These are phyloP conservation scores for Zosterops pallidus DNA, from an alignment of 2,113 vertebrate species.

Conservation along the genomic window DNA sequence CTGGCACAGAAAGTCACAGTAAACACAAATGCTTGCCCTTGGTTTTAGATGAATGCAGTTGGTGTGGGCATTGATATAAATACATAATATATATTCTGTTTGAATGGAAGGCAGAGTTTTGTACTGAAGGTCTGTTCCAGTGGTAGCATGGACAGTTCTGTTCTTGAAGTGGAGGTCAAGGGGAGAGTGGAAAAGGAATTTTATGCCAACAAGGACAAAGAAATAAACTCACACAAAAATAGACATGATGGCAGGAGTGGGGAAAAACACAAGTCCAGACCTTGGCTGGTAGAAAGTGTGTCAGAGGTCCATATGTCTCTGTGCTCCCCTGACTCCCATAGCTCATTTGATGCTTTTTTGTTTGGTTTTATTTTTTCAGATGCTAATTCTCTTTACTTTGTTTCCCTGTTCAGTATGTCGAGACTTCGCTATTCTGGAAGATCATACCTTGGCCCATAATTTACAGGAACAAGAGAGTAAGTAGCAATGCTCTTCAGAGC, in stretches of 20 bases:
- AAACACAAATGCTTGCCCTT: not conserved
- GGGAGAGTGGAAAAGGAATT: not conserved
- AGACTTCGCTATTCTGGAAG: conserved; percentile 94
- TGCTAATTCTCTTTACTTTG: not conserved
- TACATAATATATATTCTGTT: not conserved
- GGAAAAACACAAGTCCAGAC: not conserved
- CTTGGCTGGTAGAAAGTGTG: not conserved
- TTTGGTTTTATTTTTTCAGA: not conserved
- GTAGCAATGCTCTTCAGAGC: conserved; percentile 44
- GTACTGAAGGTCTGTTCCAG: not conserved
- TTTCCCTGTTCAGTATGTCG: conserved; percentile 81
- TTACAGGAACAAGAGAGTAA: conserved; percentile 98
- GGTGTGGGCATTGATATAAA: not conserved
- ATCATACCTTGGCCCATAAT: conserved; percentile 93
- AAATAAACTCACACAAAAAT: not conserved
- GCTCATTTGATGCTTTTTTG: not conserved
- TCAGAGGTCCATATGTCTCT: not conserved
- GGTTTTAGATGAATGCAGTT: not conserved
- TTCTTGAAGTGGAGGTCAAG: not conserved
- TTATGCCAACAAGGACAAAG: not conserved
- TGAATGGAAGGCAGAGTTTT: not conserved
- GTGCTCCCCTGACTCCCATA: fast-evolving
- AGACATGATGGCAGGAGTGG: not conserved
- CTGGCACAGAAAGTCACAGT: not conserved
- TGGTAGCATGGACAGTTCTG: not conserved